These are phyloP conservation scores for Fratercula arctica DNA, from an alignment of 2,797 vertebrate genomes.

Conservation along the genomic window DNA sequence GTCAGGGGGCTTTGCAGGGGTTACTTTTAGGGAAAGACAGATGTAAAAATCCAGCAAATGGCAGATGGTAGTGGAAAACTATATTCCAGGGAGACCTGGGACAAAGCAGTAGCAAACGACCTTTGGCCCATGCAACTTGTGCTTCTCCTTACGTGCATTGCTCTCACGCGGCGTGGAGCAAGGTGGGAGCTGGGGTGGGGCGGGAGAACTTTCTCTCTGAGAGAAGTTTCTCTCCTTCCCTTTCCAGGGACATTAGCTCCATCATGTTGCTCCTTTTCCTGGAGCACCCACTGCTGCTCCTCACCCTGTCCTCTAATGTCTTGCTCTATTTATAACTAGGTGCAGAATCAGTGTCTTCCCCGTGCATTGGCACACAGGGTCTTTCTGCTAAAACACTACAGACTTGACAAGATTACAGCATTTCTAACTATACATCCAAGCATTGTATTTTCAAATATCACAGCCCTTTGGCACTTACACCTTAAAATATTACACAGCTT, in stretches of 20 bases:
- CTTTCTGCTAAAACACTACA: neutral
- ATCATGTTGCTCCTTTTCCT: neutral
- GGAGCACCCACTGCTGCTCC: neutral
- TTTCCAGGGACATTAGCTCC: neutral
- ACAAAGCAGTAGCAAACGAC: slow-evolving; percentile 12
- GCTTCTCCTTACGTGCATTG: neutral
- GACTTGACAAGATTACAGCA: neutral
- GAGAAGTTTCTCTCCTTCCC: neutral
- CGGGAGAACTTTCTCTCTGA: neutral
- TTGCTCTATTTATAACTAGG: neutral
- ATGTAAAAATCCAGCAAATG: slow-evolving; percentile 50
- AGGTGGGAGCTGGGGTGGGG: neutral
- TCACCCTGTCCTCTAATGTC: neutral
- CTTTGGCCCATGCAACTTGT: neutral
- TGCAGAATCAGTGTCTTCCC: neutral
- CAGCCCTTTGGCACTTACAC: neutral
- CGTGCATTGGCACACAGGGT: accelerated
- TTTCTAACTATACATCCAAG: neutral
- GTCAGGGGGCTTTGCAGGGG: neutral
- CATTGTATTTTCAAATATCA: neutral
- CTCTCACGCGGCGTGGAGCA: neutral
- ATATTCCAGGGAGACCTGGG: slow-evolving; percentile 51
- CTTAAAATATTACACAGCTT: neutral
- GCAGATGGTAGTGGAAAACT: slow-evolving; percentile 68
- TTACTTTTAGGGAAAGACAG: slow-evolving; percentile 30